phyloP scores from a whole-genome alignment of 2,113 vertebrate genomes.

The Perca flavescens region DNA sequence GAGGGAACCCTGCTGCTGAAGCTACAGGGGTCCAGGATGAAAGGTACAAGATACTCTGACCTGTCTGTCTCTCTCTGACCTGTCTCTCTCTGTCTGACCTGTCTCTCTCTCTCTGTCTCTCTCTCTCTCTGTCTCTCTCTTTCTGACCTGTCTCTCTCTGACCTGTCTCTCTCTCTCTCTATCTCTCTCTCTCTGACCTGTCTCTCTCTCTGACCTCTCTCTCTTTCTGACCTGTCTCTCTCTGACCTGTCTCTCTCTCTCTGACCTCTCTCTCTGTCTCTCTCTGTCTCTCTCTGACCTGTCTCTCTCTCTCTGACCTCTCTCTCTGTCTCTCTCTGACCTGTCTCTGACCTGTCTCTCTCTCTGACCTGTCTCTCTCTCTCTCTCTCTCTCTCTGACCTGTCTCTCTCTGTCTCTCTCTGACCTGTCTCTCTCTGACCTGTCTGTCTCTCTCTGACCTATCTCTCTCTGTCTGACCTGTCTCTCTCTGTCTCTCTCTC shows the following conservation, averaged over 20 bases:
- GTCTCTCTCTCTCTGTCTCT: neutral
- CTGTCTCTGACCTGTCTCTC: no score
- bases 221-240: neutral
- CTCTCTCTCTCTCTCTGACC: no score
- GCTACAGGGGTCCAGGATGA: conserved; percentile 88
- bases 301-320: no score
- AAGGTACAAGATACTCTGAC: conserved; percentile 71
- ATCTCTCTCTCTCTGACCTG: neutral
- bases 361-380: no score
- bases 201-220: neutral
- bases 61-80: neutral
- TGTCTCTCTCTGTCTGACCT: neutral
- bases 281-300: no score
- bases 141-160: no score
- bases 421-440: no score
- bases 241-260: neutral
- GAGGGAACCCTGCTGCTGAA: conserved; percentile 92
- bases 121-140: neutral
- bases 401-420: neutral
- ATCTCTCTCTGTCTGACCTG: no score
- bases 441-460: no score
- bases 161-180: neutral
- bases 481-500: no score
- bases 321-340: no score
- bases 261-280: neutral